Evolutionary conservation across 2,888 invertebrate genomes (phyloP), one percentile per base, ranked within the genome.

Genomic region (Pyrrhia umbra): DNA sequence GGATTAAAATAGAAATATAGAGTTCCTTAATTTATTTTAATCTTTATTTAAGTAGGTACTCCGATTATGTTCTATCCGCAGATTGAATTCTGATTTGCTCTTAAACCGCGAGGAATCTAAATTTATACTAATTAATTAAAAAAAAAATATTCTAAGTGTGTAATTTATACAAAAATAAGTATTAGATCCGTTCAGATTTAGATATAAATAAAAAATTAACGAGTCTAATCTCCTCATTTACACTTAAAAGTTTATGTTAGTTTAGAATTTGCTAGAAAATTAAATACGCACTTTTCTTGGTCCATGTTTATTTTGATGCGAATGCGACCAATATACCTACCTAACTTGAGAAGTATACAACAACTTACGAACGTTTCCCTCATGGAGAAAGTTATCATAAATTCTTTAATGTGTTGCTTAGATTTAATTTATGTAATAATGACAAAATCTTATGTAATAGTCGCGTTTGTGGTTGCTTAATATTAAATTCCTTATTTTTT

Each of bases 201-300:
- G n/a, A n/a, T n/a, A n/a, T n/a, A n/a, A n/a, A n/a, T n/a, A n/a
- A n/a, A n/a, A n/a, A n/a, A n/a, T n/a, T n/a, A n/a, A n/a, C n/a
- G n/a, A n/a, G n/a, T n/a, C n/a, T n/a, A n/a, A n/a, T n/a, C n/a
- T n/a, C n/a, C n/a, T 43, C 8, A 60, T 25, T 51, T 51, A 13
- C 39, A 47, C 45, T 61, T 69, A 54, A 30, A 34, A 43, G 63
- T 2, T 30, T 10, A 13, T 27, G 46, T 45, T 46, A 40, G 34
- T 47, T 57, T 25, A 51, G 54, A 49, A n/a, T 62, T 20, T 18
- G 20, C 42, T 46, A 20, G 18, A 46, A 50, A 45, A 45, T 42
- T 54, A 64, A 59, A 58, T 68, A 63, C 43, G 25, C 20, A 20
- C 55, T 75, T 68, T 69, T 70, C 57, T 45, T 63, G 55, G 10